Evolutionary conservation across 2,113 vertebrate genomes (phyloP), one percentile per base, ranked within the genome.

Genomic region (Brachyhypopomus occidentalis): DNA sequence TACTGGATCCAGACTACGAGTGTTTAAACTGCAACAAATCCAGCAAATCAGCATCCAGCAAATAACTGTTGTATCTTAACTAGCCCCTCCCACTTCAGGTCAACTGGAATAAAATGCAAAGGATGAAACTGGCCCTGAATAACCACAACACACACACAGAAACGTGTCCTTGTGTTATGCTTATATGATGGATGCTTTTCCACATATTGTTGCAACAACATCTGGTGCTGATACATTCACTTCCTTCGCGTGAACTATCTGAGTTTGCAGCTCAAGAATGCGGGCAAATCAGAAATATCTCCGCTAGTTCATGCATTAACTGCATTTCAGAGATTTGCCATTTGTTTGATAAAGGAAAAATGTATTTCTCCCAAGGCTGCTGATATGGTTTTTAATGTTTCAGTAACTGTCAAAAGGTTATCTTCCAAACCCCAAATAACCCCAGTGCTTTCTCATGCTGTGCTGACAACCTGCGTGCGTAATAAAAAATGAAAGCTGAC

Each of bases 161-260:
- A 30, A n/a, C n/a, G 30, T 30, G 30, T 30, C 30, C 30, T 30
- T 30, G 30, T 2, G 45, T 86, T 91, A 91, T 92, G 38, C 81
- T 27, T 20, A 12, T 45, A 30, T 72, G 77, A 79, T 79, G 25
- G 77, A 84, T 88, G 83, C 78, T 88, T 88, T 93, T 93, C 91
- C 92, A 84, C 87, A 82, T 56, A 93, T 93, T 93, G 92, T 93
- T 66, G 67, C 30, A 30, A 63, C 48, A 87, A 67, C 83, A 86
- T 75, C 77, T 86, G 77, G n/a, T 67, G 78, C 83, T 77, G 74
- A 58, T 78, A 38, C 55, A 5, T 76, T 72, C 69, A 34, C 81
- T 77, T 82, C 55, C 78, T 83, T 83, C 66, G 72, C 78, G 77
- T 52, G 17, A 41, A 58, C 45, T 64, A 78, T 74, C 25, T 25